A percentile compares a stretch with the other conserved stretches of the same genome.
Evolutionary conservation across 2,113 vertebrate species (phyloP).

Genomic region (Entomyzon cyanotis): DNA sequence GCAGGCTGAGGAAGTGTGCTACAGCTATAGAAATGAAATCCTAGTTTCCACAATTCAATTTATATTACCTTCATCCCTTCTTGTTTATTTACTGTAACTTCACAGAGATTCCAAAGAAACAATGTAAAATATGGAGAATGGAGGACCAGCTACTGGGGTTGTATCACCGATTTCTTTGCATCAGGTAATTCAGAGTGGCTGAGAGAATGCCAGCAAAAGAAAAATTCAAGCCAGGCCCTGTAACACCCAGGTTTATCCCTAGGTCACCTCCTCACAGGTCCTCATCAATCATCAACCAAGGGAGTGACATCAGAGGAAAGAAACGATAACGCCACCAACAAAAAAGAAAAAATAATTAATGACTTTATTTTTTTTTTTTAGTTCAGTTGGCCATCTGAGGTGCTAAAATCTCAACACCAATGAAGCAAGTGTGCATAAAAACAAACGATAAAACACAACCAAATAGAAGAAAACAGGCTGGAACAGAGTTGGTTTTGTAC

Average conservation of each 20-base stretch:
- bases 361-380: slow-evolving; percentile 65
- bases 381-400: slow-evolving; percentile 54
- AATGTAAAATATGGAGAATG: background rate
- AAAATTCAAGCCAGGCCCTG: background rate
- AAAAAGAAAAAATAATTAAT: slow-evolving; percentile 67
- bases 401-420: slow-evolving; percentile 64
- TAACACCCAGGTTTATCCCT: background rate
- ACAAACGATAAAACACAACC: slow-evolving; percentile 44
- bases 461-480: slow-evolving; percentile 37
- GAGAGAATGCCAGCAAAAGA: background rate
- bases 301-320: background rate
- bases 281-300: background rate
- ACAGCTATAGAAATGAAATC: background rate
- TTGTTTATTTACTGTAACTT: background rate
- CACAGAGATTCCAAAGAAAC: background rate
- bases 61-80: background rate
- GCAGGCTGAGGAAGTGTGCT: background rate
- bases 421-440: slow-evolving; percentile 52
- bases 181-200: background rate
- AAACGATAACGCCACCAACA: background rate
- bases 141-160: background rate
- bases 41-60: background rate
- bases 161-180: background rate
- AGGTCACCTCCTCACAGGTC: background rate
- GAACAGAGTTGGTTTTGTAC: slow-evolving; percentile 46